phyloP scores from a whole-genome alignment of 2,888 invertebrate genomes.

The Agonopterix heracliana region DNA sequence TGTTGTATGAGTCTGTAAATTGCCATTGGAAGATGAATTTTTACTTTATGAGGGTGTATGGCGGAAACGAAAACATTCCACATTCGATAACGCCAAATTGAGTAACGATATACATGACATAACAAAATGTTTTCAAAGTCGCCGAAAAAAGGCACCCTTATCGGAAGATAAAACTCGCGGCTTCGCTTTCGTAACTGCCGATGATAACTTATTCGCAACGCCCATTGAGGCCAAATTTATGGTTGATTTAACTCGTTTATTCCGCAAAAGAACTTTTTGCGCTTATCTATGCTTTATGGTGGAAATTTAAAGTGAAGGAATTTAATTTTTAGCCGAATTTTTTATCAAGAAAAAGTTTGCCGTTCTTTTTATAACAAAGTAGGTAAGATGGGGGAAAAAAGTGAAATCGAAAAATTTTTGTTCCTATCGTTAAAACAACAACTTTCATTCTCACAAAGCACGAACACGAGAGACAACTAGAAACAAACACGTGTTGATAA shows the following conservation, averaged over 20 bases:
- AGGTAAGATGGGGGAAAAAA: no score
- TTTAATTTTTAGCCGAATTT: background rate
- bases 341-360: no score
- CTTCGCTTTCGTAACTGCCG: slow-evolving; percentile 47
- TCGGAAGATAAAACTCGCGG: slow-evolving; percentile 48
- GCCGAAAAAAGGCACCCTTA: slow-evolving; percentile 33
- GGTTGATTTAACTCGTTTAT: slow-evolving; percentile 64
- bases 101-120: slow-evolving; percentile 8
- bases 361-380: no score
- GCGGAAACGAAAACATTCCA: background rate
- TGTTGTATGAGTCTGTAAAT: no score
- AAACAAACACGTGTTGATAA: slow-evolving; percentile 41
- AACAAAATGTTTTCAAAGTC: slow-evolving; percentile 12
- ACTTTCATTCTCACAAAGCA: background rate
- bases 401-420: no score
- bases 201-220: slow-evolving; percentile 64
- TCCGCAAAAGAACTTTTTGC: slow-evolving; percentile 35
- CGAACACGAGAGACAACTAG: slow-evolving; percentile 9
- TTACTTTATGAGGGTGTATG: background rate
- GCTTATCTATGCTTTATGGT: background rate
- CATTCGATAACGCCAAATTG: slow-evolving; percentile 3
- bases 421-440: background rate
- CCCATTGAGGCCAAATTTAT: slow-evolving; percentile 59
- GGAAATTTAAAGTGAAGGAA: background rate
- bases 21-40: no score